Conservation (phyloP, 2,888 invertebrate genomes). For the Orgyia antiqua region DNA sequence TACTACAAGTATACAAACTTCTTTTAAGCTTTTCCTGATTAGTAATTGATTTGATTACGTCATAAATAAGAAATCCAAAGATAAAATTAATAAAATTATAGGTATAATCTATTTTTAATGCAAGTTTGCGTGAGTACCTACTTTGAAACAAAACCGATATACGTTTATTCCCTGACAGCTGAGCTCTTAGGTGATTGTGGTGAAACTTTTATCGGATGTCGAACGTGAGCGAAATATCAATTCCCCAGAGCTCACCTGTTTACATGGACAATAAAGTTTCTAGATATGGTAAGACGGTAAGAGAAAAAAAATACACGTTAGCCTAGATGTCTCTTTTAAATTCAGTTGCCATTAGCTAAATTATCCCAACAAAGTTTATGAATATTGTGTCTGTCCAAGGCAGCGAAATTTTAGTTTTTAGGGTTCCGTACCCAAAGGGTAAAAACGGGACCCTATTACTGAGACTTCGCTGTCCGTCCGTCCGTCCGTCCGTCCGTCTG, state of each 20-base stretch:
- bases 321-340: no score
- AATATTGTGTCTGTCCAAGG: background rate
- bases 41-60: no score
- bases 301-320: no score
- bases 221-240: conserved; percentile 76
- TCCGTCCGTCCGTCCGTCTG: no score
- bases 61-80: no score
- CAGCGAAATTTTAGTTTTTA: no score
- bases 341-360: background rate
- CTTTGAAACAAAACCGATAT: conserved; percentile 73
- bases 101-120: conserved; percentile 26
- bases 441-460: no score
- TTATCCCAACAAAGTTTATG: background rate
- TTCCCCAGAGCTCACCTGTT: conserved; percentile 69
- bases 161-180: conserved; percentile 76
- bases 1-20: no score
- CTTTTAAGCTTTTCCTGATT: no score
- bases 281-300: conserved; percentile 30
- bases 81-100: no score
- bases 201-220: conserved; percentile 78
- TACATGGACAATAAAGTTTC: conserved; percentile 34
- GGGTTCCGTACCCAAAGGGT: no score
- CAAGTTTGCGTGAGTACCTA: conserved; percentile 44
- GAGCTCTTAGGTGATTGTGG: conserved; percentile 79
- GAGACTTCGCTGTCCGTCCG: no score